Evolutionary conservation across 2,888 invertebrate genomes (phyloP).

Genomic region (Caradrina kadenii): DNA sequence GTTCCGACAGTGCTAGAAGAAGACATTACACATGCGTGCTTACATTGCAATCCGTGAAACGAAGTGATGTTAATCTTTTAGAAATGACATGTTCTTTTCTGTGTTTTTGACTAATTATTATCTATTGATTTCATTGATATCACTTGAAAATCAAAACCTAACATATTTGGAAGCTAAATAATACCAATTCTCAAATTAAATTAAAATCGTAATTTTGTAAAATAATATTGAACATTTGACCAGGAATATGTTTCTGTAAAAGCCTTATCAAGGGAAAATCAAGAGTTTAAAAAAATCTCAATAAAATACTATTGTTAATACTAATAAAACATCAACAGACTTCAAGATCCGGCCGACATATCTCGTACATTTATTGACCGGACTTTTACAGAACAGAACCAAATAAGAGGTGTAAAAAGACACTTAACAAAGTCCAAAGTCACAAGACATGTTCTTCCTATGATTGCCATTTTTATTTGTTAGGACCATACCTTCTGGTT

Average conservation of each 20-base stretch:
- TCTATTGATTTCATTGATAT: slow-evolving; percentile 2
- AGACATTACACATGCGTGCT: slow-evolving; percentile 88
- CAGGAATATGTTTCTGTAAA: slow-evolving; percentile 2
- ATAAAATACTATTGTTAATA: too few relatives aligned
- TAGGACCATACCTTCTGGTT: too few relatives aligned
- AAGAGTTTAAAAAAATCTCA: too few relatives aligned
- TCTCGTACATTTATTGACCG: background rate
- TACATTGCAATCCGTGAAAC: slow-evolving; percentile 84
- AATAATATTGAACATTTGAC: background rate
- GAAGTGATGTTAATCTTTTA: slow-evolving; percentile 83
- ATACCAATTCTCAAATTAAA: background rate
- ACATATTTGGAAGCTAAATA: background rate
- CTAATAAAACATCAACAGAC: too few relatives aligned
- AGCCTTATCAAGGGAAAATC: background rate
- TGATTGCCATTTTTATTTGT: too few relatives aligned
- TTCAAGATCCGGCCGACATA: background rate
- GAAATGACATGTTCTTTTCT: slow-evolving; percentile 70
- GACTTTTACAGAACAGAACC: slow-evolving; percentile 12
- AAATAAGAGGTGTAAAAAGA: too few relatives aligned
- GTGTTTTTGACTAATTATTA: slow-evolving; percentile 74
- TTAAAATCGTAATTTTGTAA: background rate
- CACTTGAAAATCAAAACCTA: slow-evolving; percentile 25
- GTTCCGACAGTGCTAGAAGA: slow-evolving; percentile 79
- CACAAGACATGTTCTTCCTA: too few relatives aligned
- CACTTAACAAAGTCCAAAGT: too few relatives aligned